Percentiles rank a stretch among this genome's conserved stretches.
Conservation (phyloP, 1,140 invertebrate species). For the Neodiprion pinetum region DNA sequence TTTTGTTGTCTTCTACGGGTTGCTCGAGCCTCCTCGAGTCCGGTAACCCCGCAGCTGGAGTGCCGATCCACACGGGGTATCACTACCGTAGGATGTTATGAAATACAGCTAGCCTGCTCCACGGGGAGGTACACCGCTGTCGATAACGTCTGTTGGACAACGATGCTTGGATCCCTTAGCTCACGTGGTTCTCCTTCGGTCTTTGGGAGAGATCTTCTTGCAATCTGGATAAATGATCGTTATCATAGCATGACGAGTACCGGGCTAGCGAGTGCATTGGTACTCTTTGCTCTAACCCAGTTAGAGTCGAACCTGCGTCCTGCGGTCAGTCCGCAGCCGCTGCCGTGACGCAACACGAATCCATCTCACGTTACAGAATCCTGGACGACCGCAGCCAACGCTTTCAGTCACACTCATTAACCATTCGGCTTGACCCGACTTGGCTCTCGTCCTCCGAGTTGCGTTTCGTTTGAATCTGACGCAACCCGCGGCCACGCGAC, state of each 20-base stretch:
- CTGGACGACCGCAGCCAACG: background rate
- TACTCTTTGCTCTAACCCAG: slow-evolving; percentile 31
- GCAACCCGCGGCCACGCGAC: background rate
- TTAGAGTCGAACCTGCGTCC: slow-evolving; percentile 32
- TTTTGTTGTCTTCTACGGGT: background rate
- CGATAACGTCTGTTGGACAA: too few species aligned
- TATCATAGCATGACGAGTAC: too few species aligned
- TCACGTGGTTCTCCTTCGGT: too few species aligned
- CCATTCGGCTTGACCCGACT: slow-evolving; percentile 32
- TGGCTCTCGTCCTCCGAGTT: slow-evolving; percentile 26
- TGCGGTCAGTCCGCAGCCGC: slow-evolving; percentile 34
- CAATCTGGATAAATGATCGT: too few species aligned
- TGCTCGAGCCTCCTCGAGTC: background rate
- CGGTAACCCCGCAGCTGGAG: background rate
- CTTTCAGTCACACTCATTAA: slow-evolving; percentile 24
- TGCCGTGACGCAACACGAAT: slow-evolving; percentile 34
- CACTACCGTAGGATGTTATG: too few species aligned
- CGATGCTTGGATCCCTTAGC: too few species aligned
- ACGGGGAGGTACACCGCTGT: too few species aligned
- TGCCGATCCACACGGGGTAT: background rate
- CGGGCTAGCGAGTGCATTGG: too few species aligned
- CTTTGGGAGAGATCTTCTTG: too few species aligned
- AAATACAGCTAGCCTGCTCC: too few species aligned
- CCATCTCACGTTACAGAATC: slow-evolving; percentile 44
- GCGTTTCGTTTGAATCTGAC: background rate